These are phyloP conservation scores for Mythimna vitellina DNA, from an alignment of 2,888 invertebrate species.

Conservation along the genomic window DNA sequence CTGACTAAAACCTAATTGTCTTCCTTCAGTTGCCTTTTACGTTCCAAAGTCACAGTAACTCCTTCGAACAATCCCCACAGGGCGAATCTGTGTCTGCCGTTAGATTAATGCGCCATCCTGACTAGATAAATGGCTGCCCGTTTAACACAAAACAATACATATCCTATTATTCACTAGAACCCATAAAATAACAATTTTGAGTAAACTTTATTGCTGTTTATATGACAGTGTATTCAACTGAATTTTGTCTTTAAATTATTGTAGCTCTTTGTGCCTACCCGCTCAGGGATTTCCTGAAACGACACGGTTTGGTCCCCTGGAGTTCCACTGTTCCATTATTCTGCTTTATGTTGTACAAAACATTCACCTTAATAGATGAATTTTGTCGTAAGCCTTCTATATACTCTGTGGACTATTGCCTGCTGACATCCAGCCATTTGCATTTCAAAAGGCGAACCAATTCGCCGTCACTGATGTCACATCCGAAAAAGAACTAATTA, in stretches of 20 bases:
- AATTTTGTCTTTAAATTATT: slow-evolving; percentile 48
- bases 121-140: slow-evolving; percentile 72
- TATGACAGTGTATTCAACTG: slow-evolving; percentile 11
- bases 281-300: slow-evolving; percentile 54
- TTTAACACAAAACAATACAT: slow-evolving; percentile 53
- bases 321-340: slow-evolving; percentile 54
- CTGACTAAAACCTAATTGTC: too few species aligned
- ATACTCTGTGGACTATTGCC: slow-evolving; percentile 51
- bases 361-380: slow-evolving; percentile 52
- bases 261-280: slow-evolving; percentile 52
- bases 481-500: slow-evolving; percentile 78
- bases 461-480: slow-evolving; percentile 61
- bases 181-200: slow-evolving; percentile 39
- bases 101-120: slow-evolving; percentile 78
- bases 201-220: slow-evolving; percentile 14
- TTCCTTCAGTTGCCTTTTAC: too few species aligned
- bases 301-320: slow-evolving; percentile 33
- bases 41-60: too few species aligned
- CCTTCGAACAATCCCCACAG: too few species aligned
- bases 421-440: slow-evolving; percentile 70
- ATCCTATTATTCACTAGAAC: slow-evolving; percentile 39
- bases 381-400: slow-evolving; percentile 58
- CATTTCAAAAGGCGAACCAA: slow-evolving; percentile 74
- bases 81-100: slow-evolving; percentile 65
- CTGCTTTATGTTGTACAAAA: slow-evolving; percentile 55